Percentiles rank a stretch among this genome's conserved stretches.
Evolutionary conservation across 2,113 vertebrate species (phyloP).

Genomic region (Oncorhynchus keta): DNA sequence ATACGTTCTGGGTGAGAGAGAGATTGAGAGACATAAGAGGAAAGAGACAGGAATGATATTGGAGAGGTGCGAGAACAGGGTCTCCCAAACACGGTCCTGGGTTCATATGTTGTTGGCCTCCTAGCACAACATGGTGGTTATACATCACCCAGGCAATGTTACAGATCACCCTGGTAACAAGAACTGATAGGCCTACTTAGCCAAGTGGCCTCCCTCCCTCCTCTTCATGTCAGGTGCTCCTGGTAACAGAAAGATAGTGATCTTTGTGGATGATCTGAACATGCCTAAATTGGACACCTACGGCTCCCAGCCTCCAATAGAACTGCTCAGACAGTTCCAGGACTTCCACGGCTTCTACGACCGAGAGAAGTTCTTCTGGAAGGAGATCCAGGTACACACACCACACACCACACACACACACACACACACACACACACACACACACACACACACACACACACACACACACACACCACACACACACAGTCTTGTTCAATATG

Average conservation of each 20-base stretch:
- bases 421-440: background rate
- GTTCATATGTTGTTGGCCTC: too few relatives aligned
- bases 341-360: conserved; percentile 86
- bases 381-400: conserved; percentile 78
- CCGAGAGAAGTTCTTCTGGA: conserved; percentile 82
- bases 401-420: background rate
- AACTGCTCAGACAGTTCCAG: conserved; percentile 83
- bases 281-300: conserved; percentile 84
- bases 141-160: background rate
- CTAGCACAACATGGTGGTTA: background rate
- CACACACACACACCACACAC: background rate
- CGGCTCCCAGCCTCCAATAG: conserved; percentile 84
- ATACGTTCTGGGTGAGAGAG: background rate
- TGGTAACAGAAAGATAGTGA: conserved; percentile 77
- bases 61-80: too few relatives aligned
- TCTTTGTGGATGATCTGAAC: conserved; percentile 87
- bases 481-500: background rate
- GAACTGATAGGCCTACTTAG: too few relatives aligned
- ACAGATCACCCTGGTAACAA: too few relatives aligned
- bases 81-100: too few relatives aligned
- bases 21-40: background rate
- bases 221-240: conserved; percentile 73
- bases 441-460: too few relatives aligned
- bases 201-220: background rate
- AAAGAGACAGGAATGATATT: background rate